Percentiles rank a stretch among this genome's conserved stretches.
Evolutionary conservation across 2,888 invertebrate genomes (phyloP).

Genomic region (Agrilus biguttatus): DNA sequence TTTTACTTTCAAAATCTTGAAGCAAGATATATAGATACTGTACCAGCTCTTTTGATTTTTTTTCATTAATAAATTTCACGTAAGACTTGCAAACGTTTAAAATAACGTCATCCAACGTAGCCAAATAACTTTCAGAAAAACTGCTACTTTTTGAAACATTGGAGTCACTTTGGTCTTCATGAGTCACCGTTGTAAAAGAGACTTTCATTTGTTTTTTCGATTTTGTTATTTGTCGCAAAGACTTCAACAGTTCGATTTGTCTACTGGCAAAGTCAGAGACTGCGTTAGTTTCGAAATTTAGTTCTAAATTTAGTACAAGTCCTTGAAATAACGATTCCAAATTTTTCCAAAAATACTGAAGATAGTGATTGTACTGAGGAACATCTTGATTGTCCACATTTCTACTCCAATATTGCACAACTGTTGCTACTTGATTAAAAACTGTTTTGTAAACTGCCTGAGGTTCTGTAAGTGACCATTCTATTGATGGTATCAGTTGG

Average conservation of each 20-base stretch:
- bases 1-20: slow-evolving; percentile 38
- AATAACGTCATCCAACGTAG: slow-evolving; percentile 33
- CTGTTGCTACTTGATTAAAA: slow-evolving; percentile 34
- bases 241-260: slow-evolving; percentile 34
- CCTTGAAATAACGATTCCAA: slow-evolving; percentile 23
- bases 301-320: slow-evolving; percentile 16
- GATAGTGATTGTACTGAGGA: slow-evolving; percentile 22
- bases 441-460: slow-evolving; percentile 30
- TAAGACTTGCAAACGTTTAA: slow-evolving; percentile 37
- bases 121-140: slow-evolving; percentile 26
- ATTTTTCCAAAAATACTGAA: slow-evolving; percentile 30
- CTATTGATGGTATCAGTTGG: slow-evolving; percentile 33
- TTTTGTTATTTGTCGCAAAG: slow-evolving; percentile 30
- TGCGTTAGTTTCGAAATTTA: slow-evolving; percentile 12
- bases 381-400: slow-evolving; percentile 24
- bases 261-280: slow-evolving; percentile 17
- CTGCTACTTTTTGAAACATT: slow-evolving; percentile 11
- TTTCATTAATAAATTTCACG: slow-evolving; percentile 36
- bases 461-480: slow-evolving; percentile 32
- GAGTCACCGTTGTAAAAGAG: slow-evolving; percentile 29
- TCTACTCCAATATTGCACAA: slow-evolving; percentile 43
- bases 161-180: slow-evolving; percentile 11
- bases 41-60: slow-evolving; percentile 33
- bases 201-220: slow-evolving; percentile 37
- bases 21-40: slow-evolving; percentile 39